phyloP scores from a whole-genome alignment of 2,888 invertebrate genomes.

The Panzeria rudis region DNA sequence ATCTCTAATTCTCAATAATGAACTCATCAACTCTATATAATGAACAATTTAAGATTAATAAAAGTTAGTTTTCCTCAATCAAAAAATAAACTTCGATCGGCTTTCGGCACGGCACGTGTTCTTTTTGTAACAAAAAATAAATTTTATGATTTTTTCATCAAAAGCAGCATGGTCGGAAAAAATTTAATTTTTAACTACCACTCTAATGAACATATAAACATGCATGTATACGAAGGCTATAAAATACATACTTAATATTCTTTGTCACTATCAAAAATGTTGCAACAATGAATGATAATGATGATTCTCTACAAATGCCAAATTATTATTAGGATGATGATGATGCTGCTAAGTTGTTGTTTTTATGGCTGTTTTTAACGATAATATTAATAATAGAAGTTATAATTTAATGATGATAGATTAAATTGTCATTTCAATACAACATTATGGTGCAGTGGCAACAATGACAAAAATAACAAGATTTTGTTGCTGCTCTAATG shows the following conservation, averaged over 20 bases:
- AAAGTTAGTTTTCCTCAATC: too few relatives aligned
- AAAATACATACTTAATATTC: constrained; percentile 47
- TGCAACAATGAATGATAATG: constrained; percentile 35
- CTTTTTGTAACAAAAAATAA: too few relatives aligned
- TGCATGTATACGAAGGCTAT: background rate
- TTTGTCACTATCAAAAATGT: constrained; percentile 58
- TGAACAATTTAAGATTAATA: too few relatives aligned
- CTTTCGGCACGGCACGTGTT: too few relatives aligned
- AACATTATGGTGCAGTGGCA: constrained; percentile 41
- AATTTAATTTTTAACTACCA: too few relatives aligned
- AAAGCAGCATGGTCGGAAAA: too few relatives aligned
- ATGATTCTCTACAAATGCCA: constrained; percentile 40
- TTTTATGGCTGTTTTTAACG: background rate
- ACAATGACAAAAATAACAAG: constrained; percentile 13
- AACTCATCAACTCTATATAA: too few relatives aligned
- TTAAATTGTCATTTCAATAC: constrained; percentile 65
- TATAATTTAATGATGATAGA: constrained; percentile 66
- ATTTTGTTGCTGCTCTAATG: constrained; percentile 14
- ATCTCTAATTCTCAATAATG: too few relatives aligned
- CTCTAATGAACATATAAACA: too few relatives aligned
- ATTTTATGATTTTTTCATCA: too few relatives aligned
- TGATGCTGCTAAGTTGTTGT: background rate
- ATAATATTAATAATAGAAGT: constrained; percentile 49
- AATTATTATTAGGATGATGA: constrained; percentile 14
- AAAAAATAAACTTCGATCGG: too few relatives aligned